Evolutionary conservation across 1,140 invertebrate genomes (phyloP), one percentile per base, ranked within the genome.

Genomic region (Sycophila sp.): DNA sequence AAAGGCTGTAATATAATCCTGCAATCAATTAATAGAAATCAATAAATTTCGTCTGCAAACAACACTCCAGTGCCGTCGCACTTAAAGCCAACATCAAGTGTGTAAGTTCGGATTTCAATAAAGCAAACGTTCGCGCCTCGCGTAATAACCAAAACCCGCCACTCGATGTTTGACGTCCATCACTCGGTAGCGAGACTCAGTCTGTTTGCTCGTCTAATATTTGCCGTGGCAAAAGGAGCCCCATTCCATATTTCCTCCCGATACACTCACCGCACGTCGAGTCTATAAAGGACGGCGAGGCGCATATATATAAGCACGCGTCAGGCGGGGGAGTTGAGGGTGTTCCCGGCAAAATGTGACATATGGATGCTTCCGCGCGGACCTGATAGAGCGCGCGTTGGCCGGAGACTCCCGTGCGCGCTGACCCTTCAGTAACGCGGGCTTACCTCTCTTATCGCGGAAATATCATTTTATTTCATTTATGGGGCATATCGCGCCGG

Each of bases 401-500:
- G 42, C 10, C 10, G 40, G 60, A 22, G 32, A 22, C 19, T 45
- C 36, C 78, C 78, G 68, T 75, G 77, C 75, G 72, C 76, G 75
- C 73, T 82, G 79, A 81, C 74, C 84, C 84, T 71, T 80, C 72
- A 83, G 81, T 84, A 85, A 84, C 78, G 70, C 73, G 80, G n/a
- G 78, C 78, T 83, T 83, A 81, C 74, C 75, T 78, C 81, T 78
- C 82, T 83, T 86, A 85, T 85, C 83, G 77, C 73, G 71, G 58
- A 83, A 85, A 86, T 86, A 85, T 85, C 84, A 86, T 85, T 86
- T 85, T 85, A 85, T 86, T 85, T 86, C 84, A 85, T 85, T 85
- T 85, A 85, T 85, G 76, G 77, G n/a, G 75, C 77, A 80, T 80
- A 81, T 80, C 78, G 77, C 74, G 73, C 63, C 64, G 60, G 36